A percentile compares a stretch with the other conserved stretches of the same genome.
Evolutionary conservation across 2,888 invertebrate genomes (phyloP).

Genomic region (Dioctria rufipes): DNA sequence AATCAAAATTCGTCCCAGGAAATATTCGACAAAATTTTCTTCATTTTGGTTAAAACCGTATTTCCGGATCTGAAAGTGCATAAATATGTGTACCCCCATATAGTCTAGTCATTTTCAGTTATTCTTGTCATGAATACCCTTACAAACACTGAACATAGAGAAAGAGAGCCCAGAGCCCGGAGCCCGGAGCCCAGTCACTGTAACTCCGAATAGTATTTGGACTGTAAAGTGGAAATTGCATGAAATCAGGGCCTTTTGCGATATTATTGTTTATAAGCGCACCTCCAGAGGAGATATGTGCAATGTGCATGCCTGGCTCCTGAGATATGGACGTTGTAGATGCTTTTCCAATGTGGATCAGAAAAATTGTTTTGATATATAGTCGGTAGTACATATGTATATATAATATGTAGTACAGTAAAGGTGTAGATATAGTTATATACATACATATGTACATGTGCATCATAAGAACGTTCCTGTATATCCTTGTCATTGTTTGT

Average conservation of each 20-base stretch:
- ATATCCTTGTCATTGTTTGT: conserved; percentile 52
- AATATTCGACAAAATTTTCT: background rate
- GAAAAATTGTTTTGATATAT: conserved; percentile 47
- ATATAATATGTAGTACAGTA: background rate
- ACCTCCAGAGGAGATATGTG: conserved; percentile 10
- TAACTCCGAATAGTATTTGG: conserved; percentile 33
- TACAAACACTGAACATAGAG: background rate
- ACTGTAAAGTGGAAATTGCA: conserved; percentile 34
- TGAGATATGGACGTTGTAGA: conserved; percentile 1
- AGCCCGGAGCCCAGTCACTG: background rate
- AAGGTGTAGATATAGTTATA: background rate
- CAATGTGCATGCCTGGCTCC: background rate
- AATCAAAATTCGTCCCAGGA: no score
- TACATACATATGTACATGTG: background rate
- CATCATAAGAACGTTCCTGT: conserved; percentile 28
- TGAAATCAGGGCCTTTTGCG: conserved; percentile 26
- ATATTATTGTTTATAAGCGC: conserved; percentile 24
- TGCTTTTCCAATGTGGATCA: conserved; percentile 45
- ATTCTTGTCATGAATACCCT: background rate
- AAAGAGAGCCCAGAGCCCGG: background rate
- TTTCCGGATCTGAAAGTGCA: conserved; percentile 7
- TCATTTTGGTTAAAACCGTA: background rate
- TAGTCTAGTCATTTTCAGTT: conserved; percentile 6
- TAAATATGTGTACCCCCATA: background rate
- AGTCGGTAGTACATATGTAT: background rate